A percentile compares a stretch with the other conserved stretches of the same genome.
phyloP scores from a whole-genome alignment of 2,113 vertebrate species.

The Leiothrix lutea region DNA sequence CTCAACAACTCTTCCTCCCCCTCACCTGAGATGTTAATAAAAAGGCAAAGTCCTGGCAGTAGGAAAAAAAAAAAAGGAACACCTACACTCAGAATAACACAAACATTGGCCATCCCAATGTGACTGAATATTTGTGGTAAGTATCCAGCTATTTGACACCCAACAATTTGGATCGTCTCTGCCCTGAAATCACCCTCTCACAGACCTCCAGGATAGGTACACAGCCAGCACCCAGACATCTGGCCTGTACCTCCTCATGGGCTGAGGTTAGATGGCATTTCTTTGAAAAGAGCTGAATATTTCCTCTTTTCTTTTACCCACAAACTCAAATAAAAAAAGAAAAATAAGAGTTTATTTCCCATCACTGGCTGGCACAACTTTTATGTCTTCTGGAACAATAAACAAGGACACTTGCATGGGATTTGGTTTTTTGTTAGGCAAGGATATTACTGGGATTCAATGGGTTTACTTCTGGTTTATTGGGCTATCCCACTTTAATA shows the following conservation, averaged over 20 bases:
- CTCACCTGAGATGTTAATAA: background rate
- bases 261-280: background rate
- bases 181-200: background rate
- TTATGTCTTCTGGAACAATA: slow-evolving; percentile 31
- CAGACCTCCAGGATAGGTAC: background rate
- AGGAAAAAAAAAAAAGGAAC: background rate
- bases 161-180: background rate
- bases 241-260: background rate
- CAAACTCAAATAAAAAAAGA: slow-evolving; percentile 21
- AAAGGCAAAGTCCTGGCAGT: background rate
- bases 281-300: background rate
- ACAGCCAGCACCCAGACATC: background rate
- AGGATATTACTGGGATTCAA: slow-evolving; percentile 37
- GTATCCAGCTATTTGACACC: background rate
- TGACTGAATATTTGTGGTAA: background rate
- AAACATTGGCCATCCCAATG: background rate
- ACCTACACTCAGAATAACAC: background rate
- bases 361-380: slow-evolving; percentile 42
- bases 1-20: background rate
- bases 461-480: slow-evolving; percentile 40
- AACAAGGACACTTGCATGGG: slow-evolving; percentile 44
- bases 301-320: background rate
- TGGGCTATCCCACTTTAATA: slow-evolving; percentile 50
- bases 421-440: slow-evolving; percentile 46
- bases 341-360: slow-evolving; percentile 42